Evolutionary conservation across 2,797 vertebrate genomes (phyloP), one percentile per base, ranked within the genome.

Genomic region (Prionace glauca): DNA sequence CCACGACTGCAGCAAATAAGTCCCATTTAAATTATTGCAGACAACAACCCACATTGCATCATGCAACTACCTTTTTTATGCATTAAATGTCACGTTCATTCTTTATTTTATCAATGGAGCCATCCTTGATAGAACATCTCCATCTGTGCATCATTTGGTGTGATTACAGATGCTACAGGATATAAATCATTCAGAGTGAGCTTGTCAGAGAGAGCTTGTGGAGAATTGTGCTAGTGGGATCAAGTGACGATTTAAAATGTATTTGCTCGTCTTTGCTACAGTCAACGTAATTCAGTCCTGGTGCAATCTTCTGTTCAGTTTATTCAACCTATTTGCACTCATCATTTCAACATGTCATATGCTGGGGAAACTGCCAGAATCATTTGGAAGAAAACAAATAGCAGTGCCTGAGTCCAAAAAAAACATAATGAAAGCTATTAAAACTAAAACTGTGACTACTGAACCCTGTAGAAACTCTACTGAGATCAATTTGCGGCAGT

Each of bases 221-320:
- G 20, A 69, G 62, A 92, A 92, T 69, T 67, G 22, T 41, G 90
- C 90, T 67, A 67, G 90, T 69, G 90, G 90, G 90, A 92, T 36
- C 90, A 92, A 92, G n/a, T 92, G n/a, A 92, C 36, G 90, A 92
- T 69, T 92, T 69, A 69, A 92, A 92, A 92, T 92, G 62, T 92
- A 92, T 92, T 92, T 92, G 90, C 90, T 69, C 90, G 41, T 41
- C 65, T 92, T 67, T 41, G 62, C 65, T 92, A 41, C 62, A 26
- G 62, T 67, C 60, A 65, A 91, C 62, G 62, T 91, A 91, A 65
- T 65, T 36, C 90, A 92, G 62, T 69, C 20, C 62, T 24, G 90
- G 32, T 41, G 36, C 90, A 69, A 24, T 92, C 62, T 69, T 92
- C n/a, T 69, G n/a, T 92, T 67, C 65, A 65, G 62, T 92, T 69